Percentiles rank a stretch among this genome's conserved stretches.
Evolutionary conservation across 2,113 vertebrate genomes (phyloP).

Genomic region (Sturnira hondurensis): DNA sequence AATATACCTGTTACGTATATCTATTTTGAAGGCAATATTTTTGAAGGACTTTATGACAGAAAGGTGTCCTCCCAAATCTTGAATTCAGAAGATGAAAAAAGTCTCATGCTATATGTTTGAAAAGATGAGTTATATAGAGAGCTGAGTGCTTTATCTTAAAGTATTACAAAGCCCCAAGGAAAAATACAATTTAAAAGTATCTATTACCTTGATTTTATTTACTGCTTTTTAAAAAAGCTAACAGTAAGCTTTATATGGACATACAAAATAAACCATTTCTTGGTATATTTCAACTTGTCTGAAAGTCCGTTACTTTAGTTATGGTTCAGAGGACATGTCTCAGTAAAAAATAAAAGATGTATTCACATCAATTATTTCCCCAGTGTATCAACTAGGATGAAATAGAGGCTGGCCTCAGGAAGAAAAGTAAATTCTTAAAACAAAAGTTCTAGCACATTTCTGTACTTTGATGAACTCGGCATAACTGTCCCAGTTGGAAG

Average conservation of each 20-base stretch:
- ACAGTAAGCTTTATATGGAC: not conserved
- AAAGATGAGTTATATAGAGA: slow-evolving; percentile 22
- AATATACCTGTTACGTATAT: not conserved
- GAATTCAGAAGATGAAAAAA: not conserved
- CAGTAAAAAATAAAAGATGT: slow-evolving; percentile 18
- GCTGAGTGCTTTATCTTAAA: not conserved
- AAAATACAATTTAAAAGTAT: slow-evolving; percentile 35
- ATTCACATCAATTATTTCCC: slow-evolving; percentile 33
- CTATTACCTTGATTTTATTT: slow-evolving; percentile 60
- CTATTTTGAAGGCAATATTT: not conserved
- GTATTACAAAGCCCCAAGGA: slow-evolving; percentile 22
- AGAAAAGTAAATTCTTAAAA: not conserved
- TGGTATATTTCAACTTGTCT: slow-evolving; percentile 33
- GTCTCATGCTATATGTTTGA: slow-evolving; percentile 19
- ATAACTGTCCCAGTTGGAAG: not conserved
- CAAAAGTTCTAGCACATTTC: not conserved
- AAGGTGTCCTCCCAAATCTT: not conserved
- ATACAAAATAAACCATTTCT: slow-evolving; percentile 4
- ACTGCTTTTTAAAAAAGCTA: not conserved
- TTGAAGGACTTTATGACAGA: not conserved
- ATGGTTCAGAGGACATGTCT: slow-evolving; percentile 9
- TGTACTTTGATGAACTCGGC: not conserved
- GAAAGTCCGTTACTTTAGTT: slow-evolving; percentile 34
- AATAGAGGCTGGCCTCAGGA: not conserved
- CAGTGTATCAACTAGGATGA: not conserved